Conservation (phyloP, 2,113 vertebrate genomes). For the Canis aureus region DNA sequence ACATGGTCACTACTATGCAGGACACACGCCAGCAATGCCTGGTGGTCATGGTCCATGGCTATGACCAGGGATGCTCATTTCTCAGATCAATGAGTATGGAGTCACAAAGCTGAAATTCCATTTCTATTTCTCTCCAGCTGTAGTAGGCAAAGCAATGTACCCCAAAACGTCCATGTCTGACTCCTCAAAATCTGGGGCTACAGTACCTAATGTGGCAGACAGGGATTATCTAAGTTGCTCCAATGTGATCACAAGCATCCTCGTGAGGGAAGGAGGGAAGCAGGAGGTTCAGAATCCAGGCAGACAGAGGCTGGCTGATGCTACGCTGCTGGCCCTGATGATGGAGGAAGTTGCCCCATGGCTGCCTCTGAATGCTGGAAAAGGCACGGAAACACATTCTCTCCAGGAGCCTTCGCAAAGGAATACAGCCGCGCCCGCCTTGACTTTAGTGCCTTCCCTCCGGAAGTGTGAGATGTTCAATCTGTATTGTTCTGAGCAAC, state of each 20-base stretch:
- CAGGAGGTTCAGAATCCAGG: fast-evolving
- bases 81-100: not conserved
- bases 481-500: not conserved
- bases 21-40: fast-evolving
- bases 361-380: not conserved
- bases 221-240: not conserved
- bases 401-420: not conserved
- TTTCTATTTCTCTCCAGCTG: no score
- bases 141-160: fast-evolving
- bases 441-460: not conserved
- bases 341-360: not conserved
- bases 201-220: no score
- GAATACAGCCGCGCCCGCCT: fast-evolving
- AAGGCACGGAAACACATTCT: fast-evolving
- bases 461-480: fast-evolving
- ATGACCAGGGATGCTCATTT: not conserved
- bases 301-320: not conserved
- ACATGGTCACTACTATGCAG: fast-evolving
- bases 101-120: fast-evolving
- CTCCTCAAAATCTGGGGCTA: not conserved
- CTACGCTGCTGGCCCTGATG: fast-evolving
- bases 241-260: not conserved
- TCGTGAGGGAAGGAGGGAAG: not conserved
- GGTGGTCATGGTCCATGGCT: not conserved
- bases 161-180: fast-evolving